These are phyloP conservation scores for Agrilus planipennis DNA, from an alignment of 1,140 invertebrate genomes.

Conservation along the genomic window DNA sequence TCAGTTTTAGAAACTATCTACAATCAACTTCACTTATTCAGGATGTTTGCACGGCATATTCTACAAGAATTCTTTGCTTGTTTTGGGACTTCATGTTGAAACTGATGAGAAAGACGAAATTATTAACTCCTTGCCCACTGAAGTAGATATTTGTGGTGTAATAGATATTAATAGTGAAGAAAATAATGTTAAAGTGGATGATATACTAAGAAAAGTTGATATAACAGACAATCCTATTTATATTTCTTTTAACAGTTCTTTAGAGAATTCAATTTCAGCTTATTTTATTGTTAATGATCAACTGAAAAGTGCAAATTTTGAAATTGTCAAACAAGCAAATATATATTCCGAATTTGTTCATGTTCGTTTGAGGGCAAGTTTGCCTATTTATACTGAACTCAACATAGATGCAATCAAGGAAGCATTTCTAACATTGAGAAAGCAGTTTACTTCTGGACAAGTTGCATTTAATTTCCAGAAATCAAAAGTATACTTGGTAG, in stretches of 20 bases:
- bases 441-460: constrained; percentile 48
- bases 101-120: constrained; percentile 41
- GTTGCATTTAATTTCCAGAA: constrained; percentile 50
- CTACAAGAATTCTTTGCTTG: constrained; percentile 53
- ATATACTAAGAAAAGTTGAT: constrained; percentile 41
- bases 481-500: constrained; percentile 46
- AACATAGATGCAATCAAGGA: constrained; percentile 40
- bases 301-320: constrained; percentile 48
- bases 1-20: no score
- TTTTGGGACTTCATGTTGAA: constrained; percentile 52
- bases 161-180: constrained; percentile 32
- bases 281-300: constrained; percentile 60
- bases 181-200: constrained; percentile 11
- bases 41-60: constrained; percentile 63
- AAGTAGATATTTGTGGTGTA: constrained; percentile 61
- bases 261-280: constrained; percentile 40
- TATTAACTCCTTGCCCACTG: constrained; percentile 51
- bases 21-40: no score
- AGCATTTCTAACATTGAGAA: constrained; percentile 32
- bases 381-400: constrained; percentile 42
- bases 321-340: constrained; percentile 46
- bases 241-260: constrained; percentile 41
- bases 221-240: constrained; percentile 64
- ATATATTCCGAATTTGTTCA: constrained; percentile 55
- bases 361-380: constrained; percentile 43